These are phyloP conservation scores for Cantharis nigra DNA, from an alignment of 2,888 invertebrate species.

Conservation along the genomic window DNA sequence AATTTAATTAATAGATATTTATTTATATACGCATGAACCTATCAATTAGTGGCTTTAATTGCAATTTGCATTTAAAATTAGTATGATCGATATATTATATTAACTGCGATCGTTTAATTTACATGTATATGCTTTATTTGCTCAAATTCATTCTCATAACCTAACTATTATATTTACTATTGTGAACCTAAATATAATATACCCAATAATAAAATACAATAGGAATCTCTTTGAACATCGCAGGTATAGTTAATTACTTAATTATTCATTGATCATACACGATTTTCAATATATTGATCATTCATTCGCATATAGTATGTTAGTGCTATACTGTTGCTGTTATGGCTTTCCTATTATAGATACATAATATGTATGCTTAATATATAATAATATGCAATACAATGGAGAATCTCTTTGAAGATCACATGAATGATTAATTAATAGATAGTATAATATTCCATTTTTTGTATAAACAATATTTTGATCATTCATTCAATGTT, in stretches of 20 bases:
- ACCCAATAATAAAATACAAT: neutral
- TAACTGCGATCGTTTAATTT: constrained; percentile 16
- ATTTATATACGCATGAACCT: constrained; percentile 15
- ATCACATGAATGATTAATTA: no score
- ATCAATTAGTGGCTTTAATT: constrained; percentile 21
- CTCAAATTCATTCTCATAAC: neutral
- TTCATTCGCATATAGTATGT: no score
- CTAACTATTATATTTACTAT: neutral
- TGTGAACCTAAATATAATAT: neutral
- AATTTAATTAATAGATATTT: neutral
- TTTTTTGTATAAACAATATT: no score
- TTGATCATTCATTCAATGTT: no score
- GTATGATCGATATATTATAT: constrained; percentile 5
- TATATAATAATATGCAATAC: no score
- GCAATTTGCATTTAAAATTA: constrained; percentile 22
- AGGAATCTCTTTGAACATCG: neutral
- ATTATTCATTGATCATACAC: neutral
- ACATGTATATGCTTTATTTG: neutral
- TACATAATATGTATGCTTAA: no score
- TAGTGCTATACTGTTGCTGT: no score
- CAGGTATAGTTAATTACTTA: neutral
- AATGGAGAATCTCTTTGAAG: no score
- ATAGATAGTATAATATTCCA: no score
- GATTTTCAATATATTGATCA: neutral
- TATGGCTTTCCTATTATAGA: no score